These are phyloP conservation scores for Triplophysa dalaica DNA, from an alignment of 2,113 vertebrate genomes.

Conservation along the genomic window DNA sequence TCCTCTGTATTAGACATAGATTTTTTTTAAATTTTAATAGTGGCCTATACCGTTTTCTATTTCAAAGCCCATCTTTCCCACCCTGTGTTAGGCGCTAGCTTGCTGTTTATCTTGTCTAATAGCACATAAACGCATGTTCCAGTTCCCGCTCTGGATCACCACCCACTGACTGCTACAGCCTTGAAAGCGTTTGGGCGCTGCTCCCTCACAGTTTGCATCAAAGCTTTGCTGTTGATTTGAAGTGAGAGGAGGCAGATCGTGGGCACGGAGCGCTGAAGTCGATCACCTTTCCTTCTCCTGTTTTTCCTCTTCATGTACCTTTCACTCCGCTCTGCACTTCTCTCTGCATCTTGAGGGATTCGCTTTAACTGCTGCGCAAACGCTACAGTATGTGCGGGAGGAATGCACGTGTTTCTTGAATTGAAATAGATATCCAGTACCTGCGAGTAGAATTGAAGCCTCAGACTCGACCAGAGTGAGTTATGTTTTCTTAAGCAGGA, in stretches of 20 bases:
- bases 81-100: constrained; percentile 6
- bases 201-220: constrained; percentile 41
- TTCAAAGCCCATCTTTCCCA: not conserved
- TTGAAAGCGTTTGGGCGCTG: constrained; percentile 11
- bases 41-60: not conserved
- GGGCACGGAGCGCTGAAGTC: constrained; percentile 18
- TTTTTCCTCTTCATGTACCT: constrained; percentile 6
- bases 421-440: constrained; percentile 29
- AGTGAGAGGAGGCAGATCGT: constrained; percentile 37
- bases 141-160: constrained; percentile 28
- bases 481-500: constrained; percentile 11
- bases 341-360: constrained; percentile 6
- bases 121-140: constrained; percentile 7
- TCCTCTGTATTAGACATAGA: no score
- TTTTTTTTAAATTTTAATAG: no score
- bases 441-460: constrained; percentile 4
- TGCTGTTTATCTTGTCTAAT: constrained; percentile 36
- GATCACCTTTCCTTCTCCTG: constrained; percentile 32
- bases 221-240: constrained; percentile 33
- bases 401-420: not conserved
- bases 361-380: not conserved
- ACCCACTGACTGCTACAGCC: constrained; percentile 30
- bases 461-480: not conserved
- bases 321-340: constrained; percentile 1
- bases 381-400: not conserved